Conservation (phyloP, 2,797 vertebrate genomes). For the Poecilia velifera region DNA sequence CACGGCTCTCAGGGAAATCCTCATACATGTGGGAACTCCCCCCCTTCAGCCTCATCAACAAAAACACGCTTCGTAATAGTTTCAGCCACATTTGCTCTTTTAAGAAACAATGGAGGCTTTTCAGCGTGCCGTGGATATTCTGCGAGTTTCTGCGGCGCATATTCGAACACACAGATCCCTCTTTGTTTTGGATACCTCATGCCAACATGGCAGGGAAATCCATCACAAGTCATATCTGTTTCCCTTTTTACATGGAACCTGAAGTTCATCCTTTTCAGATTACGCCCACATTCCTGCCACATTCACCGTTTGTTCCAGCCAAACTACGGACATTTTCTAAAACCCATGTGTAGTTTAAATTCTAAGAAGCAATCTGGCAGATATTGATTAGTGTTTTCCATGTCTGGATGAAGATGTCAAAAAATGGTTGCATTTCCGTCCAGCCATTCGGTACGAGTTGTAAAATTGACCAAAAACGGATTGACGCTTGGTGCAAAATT, state of each 20-base stretch:
- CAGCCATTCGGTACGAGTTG: neutral
- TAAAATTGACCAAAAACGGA: neutral
- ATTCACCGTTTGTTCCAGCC: constrained; percentile 4
- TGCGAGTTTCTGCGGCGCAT: neutral
- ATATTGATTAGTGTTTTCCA: neutral
- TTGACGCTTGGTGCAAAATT: neutral
- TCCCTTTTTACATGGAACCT: constrained; percentile 5
- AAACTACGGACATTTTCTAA: neutral
- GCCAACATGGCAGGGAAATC: constrained; percentile 2
- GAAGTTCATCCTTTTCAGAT: constrained; percentile 24
- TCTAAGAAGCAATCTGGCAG: neutral
- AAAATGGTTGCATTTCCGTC: neutral
- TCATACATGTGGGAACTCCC: constrained; percentile 35
- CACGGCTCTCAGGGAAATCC: constrained; percentile 20
- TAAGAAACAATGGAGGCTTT: constrained; percentile 26
- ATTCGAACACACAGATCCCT: neutral
- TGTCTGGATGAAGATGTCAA: neutral
- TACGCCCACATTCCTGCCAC: constrained; percentile 24
- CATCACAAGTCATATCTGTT: constrained; percentile 9
- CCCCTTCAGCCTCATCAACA: neutral
- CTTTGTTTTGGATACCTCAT: constrained; percentile 4
- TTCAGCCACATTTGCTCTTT: constrained; percentile 39
- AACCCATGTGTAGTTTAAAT: neutral
- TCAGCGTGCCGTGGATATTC: constrained; percentile 9
- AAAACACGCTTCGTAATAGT: constrained; percentile 31